Percentiles rank a stretch among this genome's conserved stretches.
These are phyloP conservation scores for Congeria kusceri DNA, from an alignment of 2,888 invertebrate genomes.

Conservation along the genomic window DNA sequence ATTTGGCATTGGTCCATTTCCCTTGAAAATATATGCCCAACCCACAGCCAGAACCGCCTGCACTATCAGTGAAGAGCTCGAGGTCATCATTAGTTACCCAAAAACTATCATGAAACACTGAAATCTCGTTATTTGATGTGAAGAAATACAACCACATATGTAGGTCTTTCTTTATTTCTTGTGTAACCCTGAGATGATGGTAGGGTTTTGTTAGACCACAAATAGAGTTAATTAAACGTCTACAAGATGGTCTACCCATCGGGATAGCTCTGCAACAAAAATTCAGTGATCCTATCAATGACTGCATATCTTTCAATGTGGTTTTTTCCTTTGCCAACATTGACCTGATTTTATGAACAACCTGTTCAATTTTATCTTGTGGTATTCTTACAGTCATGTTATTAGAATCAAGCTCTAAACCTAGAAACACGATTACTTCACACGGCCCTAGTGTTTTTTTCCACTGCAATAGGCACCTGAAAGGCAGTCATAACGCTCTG, in stretches of 20 bases:
- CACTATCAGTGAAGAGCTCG: too few species aligned
- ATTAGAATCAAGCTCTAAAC: conserved; percentile 21
- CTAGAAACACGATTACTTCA: conserved; percentile 9
- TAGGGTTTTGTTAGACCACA: conserved; percentile 30
- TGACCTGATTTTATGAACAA: not conserved
- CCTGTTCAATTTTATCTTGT: not conserved
- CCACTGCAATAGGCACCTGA: conserved; percentile 5
- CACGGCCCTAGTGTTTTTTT: conserved; percentile 21
- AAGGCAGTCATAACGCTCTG: too few species aligned
- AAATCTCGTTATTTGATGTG: too few species aligned
- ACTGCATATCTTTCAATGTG: conserved; percentile 22
- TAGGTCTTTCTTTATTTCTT: conserved; percentile 23
- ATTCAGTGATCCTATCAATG: too few species aligned
- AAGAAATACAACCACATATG: conserved; percentile 44
- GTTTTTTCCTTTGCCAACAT: not conserved
- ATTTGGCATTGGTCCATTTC: too few species aligned
- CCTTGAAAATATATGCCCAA: too few species aligned
- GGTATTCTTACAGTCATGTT: conserved; percentile 9
- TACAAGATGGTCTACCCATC: conserved; percentile 37
- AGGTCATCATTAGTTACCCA: too few species aligned
- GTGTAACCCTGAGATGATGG: conserved; percentile 31
- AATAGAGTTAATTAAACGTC: conserved; percentile 38
- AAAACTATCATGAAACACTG: too few species aligned
- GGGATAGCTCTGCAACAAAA: too few species aligned
- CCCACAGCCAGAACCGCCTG: too few species aligned